Evolutionary conservation across 2,113 vertebrate genomes (phyloP).

Genomic region (Corythaeola cristata): DNA sequence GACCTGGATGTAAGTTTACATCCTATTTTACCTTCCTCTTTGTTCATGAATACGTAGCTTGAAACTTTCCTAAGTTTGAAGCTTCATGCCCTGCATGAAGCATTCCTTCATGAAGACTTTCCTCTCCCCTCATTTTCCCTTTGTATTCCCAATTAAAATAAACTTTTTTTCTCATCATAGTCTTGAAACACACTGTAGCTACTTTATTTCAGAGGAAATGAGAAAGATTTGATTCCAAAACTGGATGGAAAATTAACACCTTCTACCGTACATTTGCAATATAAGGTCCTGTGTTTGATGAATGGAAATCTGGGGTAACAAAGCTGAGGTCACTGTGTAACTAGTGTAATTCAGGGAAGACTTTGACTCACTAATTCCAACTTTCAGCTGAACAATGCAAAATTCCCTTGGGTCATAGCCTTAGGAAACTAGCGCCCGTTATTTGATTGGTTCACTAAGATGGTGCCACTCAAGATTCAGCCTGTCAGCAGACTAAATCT

Average conservation of each 20-base stretch:
- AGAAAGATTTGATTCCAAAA: not conserved
- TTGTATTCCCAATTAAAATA: not conserved
- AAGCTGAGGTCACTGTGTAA: conserved; percentile 38
- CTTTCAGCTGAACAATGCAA: conserved; percentile 29
- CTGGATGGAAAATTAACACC: not conserved
- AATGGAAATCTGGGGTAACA: not conserved
- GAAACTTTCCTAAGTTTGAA: not conserved
- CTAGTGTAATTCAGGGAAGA: not conserved
- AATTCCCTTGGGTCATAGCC: not conserved
- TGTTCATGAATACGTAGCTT: not conserved
- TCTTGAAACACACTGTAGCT: not conserved
- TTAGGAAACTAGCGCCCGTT: conserved; percentile 5
- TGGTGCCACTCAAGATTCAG: conserved; percentile 45
- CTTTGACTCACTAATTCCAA: conserved; percentile 49
- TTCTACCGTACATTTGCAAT: not conserved
- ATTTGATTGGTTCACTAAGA: conserved; percentile 54
- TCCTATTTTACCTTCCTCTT: not conserved
- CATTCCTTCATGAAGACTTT: not conserved
- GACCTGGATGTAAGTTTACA: not conserved
- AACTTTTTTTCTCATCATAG: not conserved
- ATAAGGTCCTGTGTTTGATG: not conserved
- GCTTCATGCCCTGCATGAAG: not conserved
- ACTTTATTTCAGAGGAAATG: not conserved
- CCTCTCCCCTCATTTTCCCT: not conserved
- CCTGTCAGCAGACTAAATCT: conserved; percentile 40